Base-by-base conservation (phyloP, 2,797 vertebrate genomes). In the Bradypodion pumilum region DNA sequence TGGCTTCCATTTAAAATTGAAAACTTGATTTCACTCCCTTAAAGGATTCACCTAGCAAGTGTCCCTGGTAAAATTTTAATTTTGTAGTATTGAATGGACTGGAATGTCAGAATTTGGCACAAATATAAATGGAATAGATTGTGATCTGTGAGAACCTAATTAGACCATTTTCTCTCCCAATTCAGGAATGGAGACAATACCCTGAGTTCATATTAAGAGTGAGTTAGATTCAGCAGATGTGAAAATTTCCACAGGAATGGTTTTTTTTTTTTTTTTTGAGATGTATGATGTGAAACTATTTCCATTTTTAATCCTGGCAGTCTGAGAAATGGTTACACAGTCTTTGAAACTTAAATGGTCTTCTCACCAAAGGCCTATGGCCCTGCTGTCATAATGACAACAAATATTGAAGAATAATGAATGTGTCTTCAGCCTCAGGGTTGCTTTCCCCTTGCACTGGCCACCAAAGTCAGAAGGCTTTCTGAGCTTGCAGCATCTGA, bases 381-480 rank as follows among this genome's bases (percentile, higher is more conserved):
- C 66, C 69, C n/a, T 44, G 27, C 66, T 89, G 63, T 83, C 16
- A 74, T 40, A 82, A 56, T 37, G 81, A 60, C 0, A 1, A 27
- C 75, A 9, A 85, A 21, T 49, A 23, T 60, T 66, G 42, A 83
- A 60, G 62, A 83, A 35, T 80, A 75, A 88, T 46, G 83, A 90
- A n/a, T 7, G 2, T 62, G 16, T 42, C 69, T 15, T 52, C 37
- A 82, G 84, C 89, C 89, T 42, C 77, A 70, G 85, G 89, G 85
- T 80, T 85, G 49, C 69, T 90, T 89, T 87, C 52, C 52, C 84
- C 80, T 90, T 86, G 60, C 56, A 68, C 15, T 49, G 65, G 27
- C 59, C 21, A 72, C 81, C 78, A 60, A 56, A 74, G 87, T 87
- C 90, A 91, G 62, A 85, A 62, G 52, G 83, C 87, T 82, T 29